Base-by-base conservation (phyloP, 2,888 invertebrate genomes). In the Drosophila prolongata region DNA sequence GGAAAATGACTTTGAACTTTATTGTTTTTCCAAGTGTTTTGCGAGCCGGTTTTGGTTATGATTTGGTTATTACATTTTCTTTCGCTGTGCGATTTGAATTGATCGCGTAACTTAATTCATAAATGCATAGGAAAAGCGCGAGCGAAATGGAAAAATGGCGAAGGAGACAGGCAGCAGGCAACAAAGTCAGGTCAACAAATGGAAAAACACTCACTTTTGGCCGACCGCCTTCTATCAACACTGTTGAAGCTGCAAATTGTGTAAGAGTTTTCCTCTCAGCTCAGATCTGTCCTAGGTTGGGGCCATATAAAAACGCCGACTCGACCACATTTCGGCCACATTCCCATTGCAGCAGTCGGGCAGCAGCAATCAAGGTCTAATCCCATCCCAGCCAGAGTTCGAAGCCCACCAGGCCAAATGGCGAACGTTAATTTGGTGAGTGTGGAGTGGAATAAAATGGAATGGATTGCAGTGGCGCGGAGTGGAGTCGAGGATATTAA, bases 1-100 rank as follows among this genome's bases (percentile, higher is more conserved):
- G 83, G 58, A 69, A 85, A 89, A 86, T 89, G 85, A 85, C 90
- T 85, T 89, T 85, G 85, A 85, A 85, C 85, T 89, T 87, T 89
- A 88, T 83, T 89, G 89, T 82, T 70, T 75, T 70, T 44, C 27
- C 74, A 47, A 57, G 59, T 68, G 52, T 57, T 24, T 50, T 30
- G 50, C 13, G 16, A 70, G 82, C 86, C 83, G 84, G 89, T 79
- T 80, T 84, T 40, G 30, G 16, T 19, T 49, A 64, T 53, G 50
- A 74, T 74, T 74, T 65, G 75, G 65, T 55, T 74, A 74, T 65
- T 54, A 34, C 47, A 52, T 40, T 66, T 66, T 69, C 42, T 9
- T 64, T 43, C 47, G 35, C 58, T 50, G 13, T 55, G 40, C 65
- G 73, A 86, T 76, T 83, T 69, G 75, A 66, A 66, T 65, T 84